Conservation (phyloP, 2,113 vertebrate species). For the Corythoichthys intestinalis region DNA sequence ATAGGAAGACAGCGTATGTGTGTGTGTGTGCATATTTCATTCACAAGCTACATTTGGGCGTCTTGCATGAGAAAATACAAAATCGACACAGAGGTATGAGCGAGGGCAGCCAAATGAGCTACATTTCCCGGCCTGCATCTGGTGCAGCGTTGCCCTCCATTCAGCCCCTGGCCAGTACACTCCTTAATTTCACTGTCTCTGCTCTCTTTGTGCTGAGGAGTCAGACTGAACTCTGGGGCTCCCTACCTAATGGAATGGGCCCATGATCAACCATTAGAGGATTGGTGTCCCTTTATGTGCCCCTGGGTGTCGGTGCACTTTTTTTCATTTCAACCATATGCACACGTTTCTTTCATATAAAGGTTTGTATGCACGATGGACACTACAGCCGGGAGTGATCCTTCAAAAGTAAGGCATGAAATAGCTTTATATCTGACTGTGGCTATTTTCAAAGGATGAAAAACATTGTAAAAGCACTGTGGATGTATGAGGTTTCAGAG, state of each 20-base stretch:
- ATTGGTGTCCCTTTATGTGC: slow-evolving; percentile 58
- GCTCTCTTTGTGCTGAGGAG: slow-evolving; percentile 39
- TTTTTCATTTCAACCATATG: slow-evolving; percentile 24
- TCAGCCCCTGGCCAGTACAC: slow-evolving; percentile 63
- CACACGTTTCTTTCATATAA: background rate
- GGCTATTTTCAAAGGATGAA: slow-evolving; percentile 57
- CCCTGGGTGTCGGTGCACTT: slow-evolving; percentile 48
- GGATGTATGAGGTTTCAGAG: slow-evolving; percentile 40
- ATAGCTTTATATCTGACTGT: slow-evolving; percentile 56
- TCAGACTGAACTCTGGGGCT: slow-evolving; percentile 61
- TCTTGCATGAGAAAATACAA: slow-evolving; percentile 41
- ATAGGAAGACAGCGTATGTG: slow-evolving; percentile 38
- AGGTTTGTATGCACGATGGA: slow-evolving; percentile 31
- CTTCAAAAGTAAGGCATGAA: slow-evolving; percentile 51
- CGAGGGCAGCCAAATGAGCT: slow-evolving; percentile 16
- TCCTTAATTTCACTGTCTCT: slow-evolving; percentile 64
- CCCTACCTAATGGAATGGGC: slow-evolving; percentile 71
- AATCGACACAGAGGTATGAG: slow-evolving; percentile 30
- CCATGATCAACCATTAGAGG: slow-evolving; percentile 69
- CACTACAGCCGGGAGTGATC: slow-evolving; percentile 50
- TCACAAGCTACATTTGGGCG: slow-evolving; percentile 29
- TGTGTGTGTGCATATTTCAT: slow-evolving; percentile 19
- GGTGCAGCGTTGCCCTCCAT: slow-evolving; percentile 51
- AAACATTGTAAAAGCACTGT: slow-evolving; percentile 46
- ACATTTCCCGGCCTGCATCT: slow-evolving; percentile 66